Percentiles rank a stretch among this genome's conserved stretches.
These are phyloP conservation scores for Okamejei kenojei DNA, from an alignment of 2,797 vertebrate species.

Conservation along the genomic window DNA sequence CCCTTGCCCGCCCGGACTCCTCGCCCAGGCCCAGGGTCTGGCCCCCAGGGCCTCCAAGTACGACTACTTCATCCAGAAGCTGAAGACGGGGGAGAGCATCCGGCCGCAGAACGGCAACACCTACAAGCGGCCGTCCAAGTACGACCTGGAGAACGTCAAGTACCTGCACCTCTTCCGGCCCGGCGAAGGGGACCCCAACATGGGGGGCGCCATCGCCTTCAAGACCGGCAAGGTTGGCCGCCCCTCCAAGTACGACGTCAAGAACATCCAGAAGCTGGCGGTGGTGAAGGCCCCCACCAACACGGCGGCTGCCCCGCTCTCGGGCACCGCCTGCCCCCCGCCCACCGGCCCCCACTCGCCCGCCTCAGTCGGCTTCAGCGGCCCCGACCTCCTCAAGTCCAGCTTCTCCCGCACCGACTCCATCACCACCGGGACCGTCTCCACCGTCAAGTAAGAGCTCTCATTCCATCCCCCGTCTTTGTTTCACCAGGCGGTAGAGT, in stretches of 20 bases:
- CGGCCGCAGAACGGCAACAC: conserved; percentile 85
- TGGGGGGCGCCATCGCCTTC: conserved; percentile 96
- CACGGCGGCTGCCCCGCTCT: conserved; percentile 68
- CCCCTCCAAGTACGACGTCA: conserved; percentile 93
- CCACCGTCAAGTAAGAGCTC: conserved; percentile 91
- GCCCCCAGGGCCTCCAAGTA: conserved; percentile 88
- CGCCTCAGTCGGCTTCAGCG: conserved; percentile 76
- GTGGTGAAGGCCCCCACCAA: conserved; percentile 71
- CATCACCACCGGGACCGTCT: conserved; percentile 97
- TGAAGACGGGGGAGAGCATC: conserved; percentile 87
- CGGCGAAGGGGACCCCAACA: conserved; percentile 89
- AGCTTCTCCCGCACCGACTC: conserved; percentile 98
- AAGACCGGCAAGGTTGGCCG: conserved; percentile 96
- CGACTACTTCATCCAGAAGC: conserved; percentile 94
- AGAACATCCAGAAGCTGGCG: conserved; percentile 86
- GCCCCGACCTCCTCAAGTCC: conserved; percentile 88
- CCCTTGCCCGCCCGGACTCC: conserved; percentile 66
- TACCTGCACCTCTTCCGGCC: conserved; percentile 97
- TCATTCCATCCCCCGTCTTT: neutral
- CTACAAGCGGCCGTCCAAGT: conserved; percentile 94
- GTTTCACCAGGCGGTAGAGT: no score
- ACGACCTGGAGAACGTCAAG: conserved; percentile 95
- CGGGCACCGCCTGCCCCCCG: conserved; percentile 64
- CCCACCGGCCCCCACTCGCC: conserved; percentile 69
- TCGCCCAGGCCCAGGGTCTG: conserved; percentile 64